These are phyloP conservation scores for Brotula barbata DNA, from an alignment of 2,797 vertebrate genomes.

Conservation along the genomic window DNA sequence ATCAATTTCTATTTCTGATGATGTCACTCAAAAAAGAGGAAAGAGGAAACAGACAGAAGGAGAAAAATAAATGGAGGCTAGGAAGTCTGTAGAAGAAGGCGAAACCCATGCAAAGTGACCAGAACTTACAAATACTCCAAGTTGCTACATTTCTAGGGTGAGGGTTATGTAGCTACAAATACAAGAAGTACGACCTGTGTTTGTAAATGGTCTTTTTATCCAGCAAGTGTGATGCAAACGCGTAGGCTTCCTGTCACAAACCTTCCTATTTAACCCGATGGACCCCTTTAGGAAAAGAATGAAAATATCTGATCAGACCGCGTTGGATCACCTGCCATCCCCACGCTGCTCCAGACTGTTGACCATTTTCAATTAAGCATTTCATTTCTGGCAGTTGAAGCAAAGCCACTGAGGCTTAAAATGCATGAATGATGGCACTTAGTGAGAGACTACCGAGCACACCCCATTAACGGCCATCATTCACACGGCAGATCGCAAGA, in stretches of 20 bases:
- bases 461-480: slow-evolving; percentile 66
- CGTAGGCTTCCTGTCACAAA: neutral
- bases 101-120: too few species aligned
- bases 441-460: slow-evolving; percentile 72
- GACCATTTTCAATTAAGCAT: slow-evolving; percentile 70
- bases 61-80: too few species aligned
- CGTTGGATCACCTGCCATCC: slow-evolving; percentile 6
- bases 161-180: too few species aligned
- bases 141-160: too few species aligned
- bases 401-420: slow-evolving; percentile 65
- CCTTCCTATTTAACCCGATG: neutral
- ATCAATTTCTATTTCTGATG: too few species aligned
- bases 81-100: too few species aligned
- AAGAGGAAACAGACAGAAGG: too few species aligned
- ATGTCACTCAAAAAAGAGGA: too few species aligned
- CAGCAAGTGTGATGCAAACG: slow-evolving; percentile 1
- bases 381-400: slow-evolving; percentile 78
- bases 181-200: too few species aligned
- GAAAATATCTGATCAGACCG: slow-evolving; percentile 21
- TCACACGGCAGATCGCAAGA: slow-evolving; percentile 48
- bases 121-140: too few species aligned
- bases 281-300: slow-evolving; percentile 6
- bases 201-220: neutral
- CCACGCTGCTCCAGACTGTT: slow-evolving; percentile 9
- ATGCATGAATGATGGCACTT: slow-evolving; percentile 79